A percentile compares a stretch with the other conserved stretches of the same genome.
phyloP scores from a whole-genome alignment of 2,888 invertebrate species.

The Trilocha varians region DNA sequence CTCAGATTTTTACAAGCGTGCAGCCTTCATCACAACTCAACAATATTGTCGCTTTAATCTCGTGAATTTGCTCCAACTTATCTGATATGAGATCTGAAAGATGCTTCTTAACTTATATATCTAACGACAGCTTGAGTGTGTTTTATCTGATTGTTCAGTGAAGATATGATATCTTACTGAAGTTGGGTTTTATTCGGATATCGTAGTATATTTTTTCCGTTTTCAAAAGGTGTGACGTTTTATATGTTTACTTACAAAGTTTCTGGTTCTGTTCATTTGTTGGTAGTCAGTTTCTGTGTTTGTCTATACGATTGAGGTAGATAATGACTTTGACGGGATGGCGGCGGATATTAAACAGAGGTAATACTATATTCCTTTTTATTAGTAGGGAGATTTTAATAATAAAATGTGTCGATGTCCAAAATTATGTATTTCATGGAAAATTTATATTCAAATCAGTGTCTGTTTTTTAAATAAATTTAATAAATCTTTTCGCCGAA shows the following conservation, averaged over 20 bases:
- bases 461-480: too few species aligned
- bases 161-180: not conserved
- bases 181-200: not conserved
- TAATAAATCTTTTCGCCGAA: too few species aligned
- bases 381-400: not conserved
- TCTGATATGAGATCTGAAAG: slow-evolving; percentile 2
- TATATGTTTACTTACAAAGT: slow-evolving; percentile 1
- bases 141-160: not conserved
- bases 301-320: slow-evolving; percentile 4
- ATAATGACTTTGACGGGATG: slow-evolving; percentile 52
- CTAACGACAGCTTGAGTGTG: not conserved
- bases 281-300: too few species aligned
- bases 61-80: not conserved
- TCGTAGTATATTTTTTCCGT: not conserved
- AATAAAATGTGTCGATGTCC: too few species aligned
- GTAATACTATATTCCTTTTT: slow-evolving; percentile 23
- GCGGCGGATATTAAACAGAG: slow-evolving; percentile 47
- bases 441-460: not conserved
- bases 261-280: too few species aligned
- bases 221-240: not conserved
- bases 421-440: not conserved
- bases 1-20: not conserved
- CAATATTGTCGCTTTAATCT: not conserved
- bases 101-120: slow-evolving; percentile 6
- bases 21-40: not conserved